Percentiles rank a stretch among this genome's conserved stretches.
These are phyloP conservation scores for Ophion costatus DNA, from an alignment of 2,888 invertebrate genomes.

Conservation along the genomic window DNA sequence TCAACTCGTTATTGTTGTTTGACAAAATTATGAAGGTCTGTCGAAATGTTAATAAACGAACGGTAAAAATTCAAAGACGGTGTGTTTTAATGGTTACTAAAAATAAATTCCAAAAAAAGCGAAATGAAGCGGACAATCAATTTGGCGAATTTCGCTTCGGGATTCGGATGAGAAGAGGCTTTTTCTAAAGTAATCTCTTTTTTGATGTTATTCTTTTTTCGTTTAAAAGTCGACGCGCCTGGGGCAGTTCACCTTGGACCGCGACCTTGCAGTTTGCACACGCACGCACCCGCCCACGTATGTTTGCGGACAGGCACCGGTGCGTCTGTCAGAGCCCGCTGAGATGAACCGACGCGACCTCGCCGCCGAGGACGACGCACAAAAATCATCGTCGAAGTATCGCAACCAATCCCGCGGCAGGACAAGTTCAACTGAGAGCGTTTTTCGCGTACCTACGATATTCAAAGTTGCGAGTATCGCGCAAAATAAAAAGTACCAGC, in stretches of 20 bases:
- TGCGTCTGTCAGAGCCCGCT: too few relatives aligned
- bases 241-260: constrained; percentile 68
- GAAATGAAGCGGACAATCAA: background rate
- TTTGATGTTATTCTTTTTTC: constrained; percentile 46
- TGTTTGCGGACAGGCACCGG: too few relatives aligned
- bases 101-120: too few relatives aligned
- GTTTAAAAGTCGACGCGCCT: constrained; percentile 61
- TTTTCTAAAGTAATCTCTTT: background rate
- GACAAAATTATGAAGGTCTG: too few relatives aligned
- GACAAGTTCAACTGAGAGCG: too few relatives aligned
- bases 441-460: too few relatives aligned
- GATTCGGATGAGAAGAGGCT: constrained; percentile 21
- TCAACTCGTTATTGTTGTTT: too few relatives aligned
- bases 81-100: too few relatives aligned
- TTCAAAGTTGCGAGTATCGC: too few relatives aligned
- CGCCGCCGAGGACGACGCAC: constrained; percentile 40
- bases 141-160: background rate
- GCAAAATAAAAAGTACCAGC: background rate
- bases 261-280: constrained; percentile 61
- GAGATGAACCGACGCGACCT: constrained; percentile 58
- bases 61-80: too few relatives aligned
- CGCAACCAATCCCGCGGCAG: too few relatives aligned
- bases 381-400: constrained; percentile 25
- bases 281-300: background rate
- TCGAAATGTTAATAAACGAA: too few relatives aligned